Evolutionary conservation across 2,113 vertebrate genomes (phyloP), one percentile per base, ranked within the genome.

Genomic region (Cephalophus harveyi): DNA sequence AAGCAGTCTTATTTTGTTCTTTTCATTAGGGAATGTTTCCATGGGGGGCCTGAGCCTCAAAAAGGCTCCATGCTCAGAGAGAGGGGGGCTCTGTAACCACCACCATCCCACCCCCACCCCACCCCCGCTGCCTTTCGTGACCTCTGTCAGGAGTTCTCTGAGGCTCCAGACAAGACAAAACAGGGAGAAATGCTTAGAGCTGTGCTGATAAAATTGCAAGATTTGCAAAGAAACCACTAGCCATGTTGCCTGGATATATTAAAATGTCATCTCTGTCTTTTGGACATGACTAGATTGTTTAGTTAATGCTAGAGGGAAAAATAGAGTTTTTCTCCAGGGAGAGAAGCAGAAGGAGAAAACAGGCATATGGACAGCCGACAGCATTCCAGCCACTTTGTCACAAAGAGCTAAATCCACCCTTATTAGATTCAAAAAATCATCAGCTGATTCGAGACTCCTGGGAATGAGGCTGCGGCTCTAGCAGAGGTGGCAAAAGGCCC

Each of bases 261-360:
- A 87, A 97, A 98, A 96, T 94, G 89, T 94, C 92, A 96, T 96
- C 94, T 96, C 94, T 93, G 16, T 82, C 83, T 94, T 96, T 88
- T 90, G 87, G 87, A 95, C 0, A 13, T 85, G 57, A 91, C 92
- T 94, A 13, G 67, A 87, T 95, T 96, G 59, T 88, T 96, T 82
- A 88, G 91, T 85, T 96, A 89, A 85, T 64, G 90, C 64, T 96
- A 67, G 46, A 19, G 6, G 57, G 81, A 17, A 33, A 81, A 85
- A 79, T 4, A 15, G 71, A 96, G 71, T 78, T 62, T 96, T 91
- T 97, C 92, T 96, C 90, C 43, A 93, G 89, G 59, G 84, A 97
- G 83, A 92, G 76, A 76, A 57, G 74, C 79, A 83, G 91, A 40
- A 83, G 76, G 85, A 96, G 89, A 93, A 67, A 81, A 79, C 84